Base-by-base conservation (phyloP, 2,888 invertebrate species). In the Hecatera dysodea region DNA sequence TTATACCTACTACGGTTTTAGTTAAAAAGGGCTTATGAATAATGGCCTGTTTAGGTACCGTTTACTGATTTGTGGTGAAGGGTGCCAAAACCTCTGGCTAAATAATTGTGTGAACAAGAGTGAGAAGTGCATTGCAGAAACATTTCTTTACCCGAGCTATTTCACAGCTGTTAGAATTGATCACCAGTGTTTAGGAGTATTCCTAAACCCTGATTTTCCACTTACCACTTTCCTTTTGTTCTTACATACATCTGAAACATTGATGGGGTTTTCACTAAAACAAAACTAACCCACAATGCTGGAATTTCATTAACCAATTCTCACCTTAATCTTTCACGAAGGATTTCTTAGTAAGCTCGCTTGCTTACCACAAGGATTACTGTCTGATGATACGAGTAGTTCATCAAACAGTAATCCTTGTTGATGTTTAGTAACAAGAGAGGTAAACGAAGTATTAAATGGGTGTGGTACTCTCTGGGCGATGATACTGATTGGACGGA, bases 321-420 rank as follows among this genome's bases (percentile, higher is more conserved):
- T 48, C 36, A 44, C 29, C 36, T 53, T 64, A 67, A 67, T 69
- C 63, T 66, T 63, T 50, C 24, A 57, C 29, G 19, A 66, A 55
- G 60, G 39, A 64, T 69, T 59, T 42, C 17, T 17, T 1, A 11
- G 55, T 60, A 80, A 72, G 55, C 67, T 52, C 57, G 64, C 53
- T 72, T 55, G 63, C 69, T 80, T 77, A 12, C 57, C 39, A 39
- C 27, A 64, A 55, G 24, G 68, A 71, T 67, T 77, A 73, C 33
- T 63, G 50, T 44, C 27, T 44, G 24, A 62, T 57, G 24, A n/a
- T n/a, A n/a, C n/a, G n/a, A n/a, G n/a, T n/a, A n/a, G n/a, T n/a
- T n/a, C n/a, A n/a, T n/a, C n/a, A n/a, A n/a, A n/a, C n/a, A n/a
- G n/a, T n/a, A n/a, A n/a, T n/a, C n/a, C n/a, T n/a, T n/a, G n/a